Evolutionary conservation across 2,888 invertebrate species (phyloP), one percentile per base, ranked within the genome.

Genomic region (Polyommatus icarus): DNA sequence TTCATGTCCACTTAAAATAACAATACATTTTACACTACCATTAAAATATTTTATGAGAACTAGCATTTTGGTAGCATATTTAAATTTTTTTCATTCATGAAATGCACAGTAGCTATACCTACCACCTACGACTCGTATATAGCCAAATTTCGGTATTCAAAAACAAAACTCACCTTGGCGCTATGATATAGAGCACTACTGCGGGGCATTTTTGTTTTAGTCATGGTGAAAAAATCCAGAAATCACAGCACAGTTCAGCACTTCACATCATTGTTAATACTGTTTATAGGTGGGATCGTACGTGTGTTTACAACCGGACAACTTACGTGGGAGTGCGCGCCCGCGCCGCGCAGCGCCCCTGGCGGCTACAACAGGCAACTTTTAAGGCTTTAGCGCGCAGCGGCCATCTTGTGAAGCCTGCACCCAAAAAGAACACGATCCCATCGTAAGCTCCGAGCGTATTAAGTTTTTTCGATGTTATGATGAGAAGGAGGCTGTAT

Each of bases 181-280:
- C 96, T 96, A 91, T 97, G 97, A 89, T 95, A 96, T 79, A 97
- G 94, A 82, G 97, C 96, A 86, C 94, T 95, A 80, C 93, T 94
- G 85, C 94, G 87, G 78, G 93, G 94, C 83, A 88, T 87, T 87
- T 95, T 95, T 79, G 95, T 94, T 88, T 96, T 96, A 83, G 95
- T 95, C 95, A 95, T 95, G 81, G 78, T 82, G 82, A 78, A 78
- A 79, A 20, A 67, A 67, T 67, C 67, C 67, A 67, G 29, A 83
- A 71, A 80, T 87, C 88, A 89, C 87, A 84, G 84, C 91, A 91
- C 89, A 88, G 89, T 88, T 89, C 85, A 67, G 67, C 67, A 83
- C 86, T 88, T 87, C 90, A 89, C 89, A 88, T 83, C 87, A 90
- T 87, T 86, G 84, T 84, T 83, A 86, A 86, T 84, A 86, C 85